phyloP scores from a whole-genome alignment of 2,797 vertebrate genomes.

The Myotis planiceps region DNA sequence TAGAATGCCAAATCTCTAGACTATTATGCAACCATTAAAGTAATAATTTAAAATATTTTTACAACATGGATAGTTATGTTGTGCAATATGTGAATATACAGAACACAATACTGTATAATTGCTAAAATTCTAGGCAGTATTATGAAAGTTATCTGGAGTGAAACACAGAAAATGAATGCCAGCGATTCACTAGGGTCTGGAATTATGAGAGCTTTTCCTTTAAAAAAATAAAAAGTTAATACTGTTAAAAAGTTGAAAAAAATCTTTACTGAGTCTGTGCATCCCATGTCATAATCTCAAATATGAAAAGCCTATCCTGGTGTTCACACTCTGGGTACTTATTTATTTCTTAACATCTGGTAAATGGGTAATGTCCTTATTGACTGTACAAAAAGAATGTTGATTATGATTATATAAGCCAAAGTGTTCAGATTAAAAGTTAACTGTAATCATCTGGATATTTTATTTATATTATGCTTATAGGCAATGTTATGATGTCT shows the following conservation, averaged over 20 bases:
- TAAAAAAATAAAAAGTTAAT: neutral
- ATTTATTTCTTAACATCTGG: neutral
- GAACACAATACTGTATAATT: neutral
- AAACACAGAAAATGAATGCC: neutral
- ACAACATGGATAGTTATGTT: neutral
- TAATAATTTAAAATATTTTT: constrained; percentile 3
- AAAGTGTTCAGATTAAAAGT: neutral
- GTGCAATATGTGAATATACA: neutral
- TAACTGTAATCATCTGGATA: neutral
- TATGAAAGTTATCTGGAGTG: neutral
- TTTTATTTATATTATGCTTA: neutral
- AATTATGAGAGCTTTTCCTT: neutral
- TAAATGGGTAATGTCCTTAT: neutral
- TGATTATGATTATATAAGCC: neutral
- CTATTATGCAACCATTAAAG: neutral
- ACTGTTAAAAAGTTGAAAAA: neutral
- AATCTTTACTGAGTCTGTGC: neutral
- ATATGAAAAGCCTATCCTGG: neutral
- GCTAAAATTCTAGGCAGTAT: neutral
- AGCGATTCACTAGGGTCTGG: neutral
- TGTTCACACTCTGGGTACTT: neutral
- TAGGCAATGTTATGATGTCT: neutral
- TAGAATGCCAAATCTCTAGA: neutral
- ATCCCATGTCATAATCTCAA: neutral
- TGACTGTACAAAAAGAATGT: neutral